These are phyloP conservation scores for Volucella zonaria DNA, from an alignment of 2,888 invertebrate genomes.

Conservation along the genomic window DNA sequence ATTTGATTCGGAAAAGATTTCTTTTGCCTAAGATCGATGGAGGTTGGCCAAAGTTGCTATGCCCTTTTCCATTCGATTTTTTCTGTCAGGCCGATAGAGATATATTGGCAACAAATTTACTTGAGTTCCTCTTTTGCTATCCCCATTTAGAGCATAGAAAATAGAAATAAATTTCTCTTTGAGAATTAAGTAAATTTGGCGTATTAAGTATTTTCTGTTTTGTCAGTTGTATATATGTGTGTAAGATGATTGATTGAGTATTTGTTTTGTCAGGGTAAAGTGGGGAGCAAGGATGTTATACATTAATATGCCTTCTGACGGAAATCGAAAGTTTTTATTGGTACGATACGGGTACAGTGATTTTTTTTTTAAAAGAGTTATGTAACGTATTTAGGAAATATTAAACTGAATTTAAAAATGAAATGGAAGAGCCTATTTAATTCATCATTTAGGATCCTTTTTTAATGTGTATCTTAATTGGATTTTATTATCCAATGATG, in stretches of 20 bases:
- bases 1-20: slow-evolving; percentile 52
- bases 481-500: no score
- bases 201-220: slow-evolving; percentile 10
- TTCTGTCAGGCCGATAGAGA: background rate
- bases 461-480: no score
- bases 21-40: slow-evolving; percentile 11
- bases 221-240: background rate
- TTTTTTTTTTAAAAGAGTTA: no score
- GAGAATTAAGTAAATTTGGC: slow-evolving; percentile 23
- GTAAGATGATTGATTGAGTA: slow-evolving; percentile 15
- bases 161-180: slow-evolving; percentile 12
- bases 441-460: no score
- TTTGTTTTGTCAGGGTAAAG: background rate
- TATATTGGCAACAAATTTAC: slow-evolving; percentile 4
- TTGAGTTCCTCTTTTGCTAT: background rate
- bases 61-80: slow-evolving; percentile 4
- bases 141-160: background rate
- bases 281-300: no score
- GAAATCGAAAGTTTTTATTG: no score
- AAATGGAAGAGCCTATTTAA: no score
- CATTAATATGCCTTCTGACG: no score
- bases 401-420: no score
- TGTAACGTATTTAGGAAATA: no score
- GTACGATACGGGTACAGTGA: no score
- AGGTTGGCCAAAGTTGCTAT: slow-evolving; percentile 19